Conservation (phyloP, 2,888 invertebrate species). For the Julus scandinavius region DNA sequence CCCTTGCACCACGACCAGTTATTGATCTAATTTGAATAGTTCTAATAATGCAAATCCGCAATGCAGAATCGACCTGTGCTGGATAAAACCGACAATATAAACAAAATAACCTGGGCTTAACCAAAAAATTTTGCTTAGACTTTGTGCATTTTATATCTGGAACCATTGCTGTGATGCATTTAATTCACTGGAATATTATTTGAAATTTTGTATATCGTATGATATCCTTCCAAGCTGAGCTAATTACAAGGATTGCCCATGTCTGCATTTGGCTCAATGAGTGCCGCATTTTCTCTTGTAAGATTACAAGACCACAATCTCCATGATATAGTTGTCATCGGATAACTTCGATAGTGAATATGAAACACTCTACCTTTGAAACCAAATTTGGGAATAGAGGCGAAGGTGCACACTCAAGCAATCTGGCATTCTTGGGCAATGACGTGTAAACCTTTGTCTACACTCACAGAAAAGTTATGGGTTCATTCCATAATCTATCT, state of each 20-base stretch:
- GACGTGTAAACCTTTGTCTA: too few relatives aligned
- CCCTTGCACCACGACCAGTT: neutral
- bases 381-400: too few relatives aligned
- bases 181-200: neutral
- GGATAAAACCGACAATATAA: too few relatives aligned
- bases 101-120: neutral
- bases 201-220: too few relatives aligned
- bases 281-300: neutral
- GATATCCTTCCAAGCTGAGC: constrained; percentile 3
- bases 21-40: neutral
- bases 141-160: constrained; percentile 5
- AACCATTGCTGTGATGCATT: neutral
- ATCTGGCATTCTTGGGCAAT: too few relatives aligned
- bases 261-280: constrained; percentile 14
- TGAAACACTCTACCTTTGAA: too few relatives aligned
- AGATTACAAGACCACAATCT: neutral
- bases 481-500: too few relatives aligned
- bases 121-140: neutral
- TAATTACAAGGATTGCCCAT: neutral
- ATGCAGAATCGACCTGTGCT: neutral
- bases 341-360: too few relatives aligned
- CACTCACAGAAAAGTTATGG: too few relatives aligned
- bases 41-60: neutral
- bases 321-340: neutral
- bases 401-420: too few relatives aligned